These are phyloP conservation scores for Mungos mungo DNA, from an alignment of 2,113 vertebrate species.

Conservation along the genomic window DNA sequence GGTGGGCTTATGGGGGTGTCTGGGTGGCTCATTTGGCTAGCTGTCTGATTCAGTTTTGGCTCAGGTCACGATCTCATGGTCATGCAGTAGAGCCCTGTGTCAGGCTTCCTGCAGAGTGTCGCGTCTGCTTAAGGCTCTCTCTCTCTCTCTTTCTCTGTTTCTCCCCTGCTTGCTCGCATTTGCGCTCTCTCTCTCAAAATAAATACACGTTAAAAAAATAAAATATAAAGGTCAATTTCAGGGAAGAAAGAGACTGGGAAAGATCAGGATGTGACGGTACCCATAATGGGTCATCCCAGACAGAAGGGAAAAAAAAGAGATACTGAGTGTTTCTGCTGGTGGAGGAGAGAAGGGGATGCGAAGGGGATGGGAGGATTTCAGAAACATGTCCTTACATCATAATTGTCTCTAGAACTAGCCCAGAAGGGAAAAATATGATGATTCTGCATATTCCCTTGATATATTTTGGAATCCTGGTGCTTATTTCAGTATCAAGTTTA, in stretches of 20 bases:
- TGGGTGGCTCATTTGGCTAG: too few species aligned
- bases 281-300: too few species aligned
- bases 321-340: neutral
- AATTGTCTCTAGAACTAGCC: neutral
- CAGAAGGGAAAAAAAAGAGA: neutral
- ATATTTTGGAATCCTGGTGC: neutral
- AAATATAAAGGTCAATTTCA: neutral
- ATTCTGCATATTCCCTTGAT: neutral
- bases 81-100: too few species aligned
- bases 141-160: too few species aligned
- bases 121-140: too few species aligned
- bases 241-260: neutral
- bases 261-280: neutral
- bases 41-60: too few species aligned
- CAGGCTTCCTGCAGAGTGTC: too few species aligned
- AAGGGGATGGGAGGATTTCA: neutral
- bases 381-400: neutral
- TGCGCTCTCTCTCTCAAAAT: too few species aligned
- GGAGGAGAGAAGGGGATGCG: neutral
- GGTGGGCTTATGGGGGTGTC: neutral
- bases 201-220: too few species aligned
- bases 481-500: conserved; percentile 24
- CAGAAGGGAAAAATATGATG: neutral
- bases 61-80: too few species aligned
- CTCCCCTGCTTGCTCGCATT: too few species aligned